Conservation (phyloP, 2,888 invertebrate genomes). For the Bellardia pandia region DNA sequence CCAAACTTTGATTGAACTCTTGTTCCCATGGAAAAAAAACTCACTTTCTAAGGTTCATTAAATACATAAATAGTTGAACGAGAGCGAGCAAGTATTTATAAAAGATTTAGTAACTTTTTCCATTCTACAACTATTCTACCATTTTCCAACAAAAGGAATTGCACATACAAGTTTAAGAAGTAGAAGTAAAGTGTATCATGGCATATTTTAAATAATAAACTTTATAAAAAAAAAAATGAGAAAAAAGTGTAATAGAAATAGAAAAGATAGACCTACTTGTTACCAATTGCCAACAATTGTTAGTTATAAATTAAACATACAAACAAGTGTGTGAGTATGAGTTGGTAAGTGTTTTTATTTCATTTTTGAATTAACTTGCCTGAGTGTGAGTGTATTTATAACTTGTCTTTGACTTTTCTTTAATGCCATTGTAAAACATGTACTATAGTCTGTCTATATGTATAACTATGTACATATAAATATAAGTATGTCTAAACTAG, state of each 20-base stretch:
- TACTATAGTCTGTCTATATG: conserved; percentile 2
- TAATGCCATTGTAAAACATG: conserved; percentile 59
- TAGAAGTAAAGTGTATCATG: conserved; percentile 63
- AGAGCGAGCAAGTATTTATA: conserved; percentile 2
- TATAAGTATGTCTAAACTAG: no score
- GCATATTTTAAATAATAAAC: conserved; percentile 63
- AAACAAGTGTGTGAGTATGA: conserved; percentile 34
- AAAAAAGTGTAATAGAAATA: conserved; percentile 53
- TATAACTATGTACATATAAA: no score
- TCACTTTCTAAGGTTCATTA: conserved; percentile 57
- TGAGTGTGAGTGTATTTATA: conserved; percentile 19
- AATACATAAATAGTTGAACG: conserved; percentile 13
- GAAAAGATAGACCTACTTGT: conserved; percentile 65
- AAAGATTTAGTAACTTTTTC: conserved; percentile 11
- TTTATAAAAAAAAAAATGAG: conserved; percentile 27
- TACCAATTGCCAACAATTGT: conserved; percentile 66
- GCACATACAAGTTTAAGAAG: conserved; percentile 41
- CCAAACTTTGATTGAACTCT: conserved; percentile 14
- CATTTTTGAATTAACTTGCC: neutral
- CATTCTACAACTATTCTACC: neutral
- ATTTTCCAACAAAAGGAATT: conserved; percentile 50
- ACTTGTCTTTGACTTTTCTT: conserved; percentile 63
- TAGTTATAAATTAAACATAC: neutral
- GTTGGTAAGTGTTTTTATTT: conserved; percentile 3
- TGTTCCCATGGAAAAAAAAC: conserved; percentile 25